phyloP scores from a whole-genome alignment of 2,113 vertebrate genomes.

The Chaetorhynchus papuensis region DNA sequence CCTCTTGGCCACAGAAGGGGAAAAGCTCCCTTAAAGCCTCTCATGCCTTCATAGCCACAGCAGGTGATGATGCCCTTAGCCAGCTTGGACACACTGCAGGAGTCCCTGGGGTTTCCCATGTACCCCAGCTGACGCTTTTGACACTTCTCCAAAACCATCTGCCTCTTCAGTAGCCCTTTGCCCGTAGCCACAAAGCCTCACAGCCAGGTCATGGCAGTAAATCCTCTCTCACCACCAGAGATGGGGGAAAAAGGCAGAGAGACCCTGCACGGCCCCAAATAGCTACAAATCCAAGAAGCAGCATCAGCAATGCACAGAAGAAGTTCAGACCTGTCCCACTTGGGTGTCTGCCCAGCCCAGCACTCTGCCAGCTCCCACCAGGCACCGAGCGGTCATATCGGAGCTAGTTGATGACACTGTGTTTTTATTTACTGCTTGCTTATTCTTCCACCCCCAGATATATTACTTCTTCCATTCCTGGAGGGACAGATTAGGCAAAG shows the following conservation, averaged over 20 bases:
- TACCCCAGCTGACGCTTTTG: background rate
- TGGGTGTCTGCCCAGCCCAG: constrained; percentile 31
- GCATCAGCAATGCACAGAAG: background rate
- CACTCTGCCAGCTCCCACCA: background rate
- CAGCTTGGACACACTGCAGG: fast-evolving
- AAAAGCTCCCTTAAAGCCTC: background rate
- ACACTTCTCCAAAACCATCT: background rate
- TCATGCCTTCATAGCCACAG: background rate
- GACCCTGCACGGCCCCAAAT: fast-evolving
- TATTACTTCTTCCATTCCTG: constrained; percentile 21
- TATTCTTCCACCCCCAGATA: constrained; percentile 2
- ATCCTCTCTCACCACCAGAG: background rate
- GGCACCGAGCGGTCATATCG: background rate
- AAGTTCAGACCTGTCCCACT: constrained; percentile 16
- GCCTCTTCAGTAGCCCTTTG: background rate
- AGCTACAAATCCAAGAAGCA: background rate
- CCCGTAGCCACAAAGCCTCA: background rate
- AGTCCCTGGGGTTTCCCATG: background rate
- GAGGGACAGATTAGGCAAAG: constrained; percentile 46
- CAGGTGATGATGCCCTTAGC: background rate
- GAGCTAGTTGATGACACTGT: background rate
- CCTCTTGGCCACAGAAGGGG: background rate
- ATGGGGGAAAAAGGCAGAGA: background rate
- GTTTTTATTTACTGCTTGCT: constrained; percentile 41
- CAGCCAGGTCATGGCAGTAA: background rate